A percentile compares a stretch with the other conserved stretches of the same genome.
These are phyloP conservation scores for Cariama cristata DNA, from an alignment of 2,113 vertebrate genomes.

Conservation along the genomic window DNA sequence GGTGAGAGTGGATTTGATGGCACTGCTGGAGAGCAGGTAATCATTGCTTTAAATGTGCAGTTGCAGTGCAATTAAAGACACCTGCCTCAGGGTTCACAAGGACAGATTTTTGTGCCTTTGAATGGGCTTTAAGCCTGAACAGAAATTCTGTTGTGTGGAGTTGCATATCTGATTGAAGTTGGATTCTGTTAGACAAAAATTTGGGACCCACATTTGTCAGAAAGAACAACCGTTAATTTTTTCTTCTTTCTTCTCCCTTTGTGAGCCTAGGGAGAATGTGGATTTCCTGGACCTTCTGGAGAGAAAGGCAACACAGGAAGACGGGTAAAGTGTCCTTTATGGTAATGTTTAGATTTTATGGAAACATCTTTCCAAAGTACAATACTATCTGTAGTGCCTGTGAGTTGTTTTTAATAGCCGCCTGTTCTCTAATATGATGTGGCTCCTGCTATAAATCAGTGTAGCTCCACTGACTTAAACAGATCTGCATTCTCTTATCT, in stretches of 20 bases:
- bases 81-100: background rate
- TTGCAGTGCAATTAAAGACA: background rate
- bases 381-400: background rate
- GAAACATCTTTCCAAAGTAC: background rate
- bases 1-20: conserved; percentile 84
- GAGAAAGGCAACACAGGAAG: conserved; percentile 77
- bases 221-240: background rate
- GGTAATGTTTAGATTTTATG: background rate
- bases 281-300: conserved; percentile 75
- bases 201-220: background rate
- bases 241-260: background rate
- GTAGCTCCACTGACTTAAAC: background rate
- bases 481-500: background rate
- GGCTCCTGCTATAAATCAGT: background rate
- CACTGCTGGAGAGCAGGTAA: conserved; percentile 84
- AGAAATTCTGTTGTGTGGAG: background rate
- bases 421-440: background rate
- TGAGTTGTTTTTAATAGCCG: background rate
- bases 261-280: conserved; percentile 75
- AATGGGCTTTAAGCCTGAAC: background rate
- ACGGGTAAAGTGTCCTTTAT: conserved; percentile 62
- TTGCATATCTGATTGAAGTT: background rate
- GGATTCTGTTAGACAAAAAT: background rate
- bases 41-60: background rate
- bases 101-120: background rate